Percentiles rank a stretch among this genome's conserved stretches.
Evolutionary conservation across 2,113 vertebrate genomes (phyloP).

Genomic region (Vulpes lagopus): DNA sequence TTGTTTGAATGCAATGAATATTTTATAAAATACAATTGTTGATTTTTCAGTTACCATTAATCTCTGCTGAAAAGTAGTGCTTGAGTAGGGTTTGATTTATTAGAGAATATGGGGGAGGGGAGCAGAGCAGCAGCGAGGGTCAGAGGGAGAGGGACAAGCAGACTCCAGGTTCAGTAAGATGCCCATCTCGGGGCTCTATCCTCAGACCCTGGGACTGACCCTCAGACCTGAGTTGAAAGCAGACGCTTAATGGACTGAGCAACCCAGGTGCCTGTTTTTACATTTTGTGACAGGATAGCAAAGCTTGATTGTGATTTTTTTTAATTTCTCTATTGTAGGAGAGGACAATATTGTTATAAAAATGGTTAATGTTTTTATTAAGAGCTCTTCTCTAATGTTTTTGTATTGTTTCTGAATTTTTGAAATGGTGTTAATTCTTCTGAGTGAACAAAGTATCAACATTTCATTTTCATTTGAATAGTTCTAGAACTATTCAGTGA

Average conservation of each 20-base stretch:
- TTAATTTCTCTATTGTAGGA: neutral
- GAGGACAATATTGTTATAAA: neutral
- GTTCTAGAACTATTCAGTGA: neutral
- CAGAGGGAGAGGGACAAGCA: too few relatives aligned
- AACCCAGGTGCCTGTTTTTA: neutral
- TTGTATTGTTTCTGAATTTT: conserved; percentile 21
- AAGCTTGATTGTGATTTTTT: neutral
- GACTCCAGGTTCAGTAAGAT: too few relatives aligned
- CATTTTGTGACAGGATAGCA: neutral
- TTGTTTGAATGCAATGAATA: neutral
- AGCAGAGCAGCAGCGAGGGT: too few relatives aligned
- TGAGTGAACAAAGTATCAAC: conserved; percentile 2
- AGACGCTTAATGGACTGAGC: too few relatives aligned
- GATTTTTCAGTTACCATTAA: neutral
- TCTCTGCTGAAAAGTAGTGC: neutral
- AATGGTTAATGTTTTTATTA: conserved; percentile 3
- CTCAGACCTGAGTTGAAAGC: too few relatives aligned
- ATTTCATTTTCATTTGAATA: conserved; percentile 48
- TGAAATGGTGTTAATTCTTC: conserved; percentile 34
- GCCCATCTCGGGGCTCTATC: too few relatives aligned
- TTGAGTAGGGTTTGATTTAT: neutral
- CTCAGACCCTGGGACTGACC: too few relatives aligned
- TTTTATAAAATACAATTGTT: conserved; percentile 5
- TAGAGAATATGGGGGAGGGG: too few relatives aligned
- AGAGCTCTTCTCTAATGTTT: neutral